These are phyloP conservation scores for Takifugu flavidus DNA, from an alignment of 2,113 vertebrate species.

Conservation along the genomic window DNA sequence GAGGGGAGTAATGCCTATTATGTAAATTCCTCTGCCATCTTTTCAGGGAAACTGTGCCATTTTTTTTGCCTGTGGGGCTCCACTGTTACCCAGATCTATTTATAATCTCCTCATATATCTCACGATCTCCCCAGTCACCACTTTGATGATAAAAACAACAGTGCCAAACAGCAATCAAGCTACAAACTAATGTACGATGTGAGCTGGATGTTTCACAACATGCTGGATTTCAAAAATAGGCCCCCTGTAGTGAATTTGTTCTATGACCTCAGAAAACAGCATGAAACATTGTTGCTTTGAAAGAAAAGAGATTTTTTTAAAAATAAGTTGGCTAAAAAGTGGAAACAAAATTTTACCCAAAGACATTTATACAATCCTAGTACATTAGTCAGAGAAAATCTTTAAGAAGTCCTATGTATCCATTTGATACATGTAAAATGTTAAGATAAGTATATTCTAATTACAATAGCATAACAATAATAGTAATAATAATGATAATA, in stretches of 20 bases:
- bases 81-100: conserved; percentile 39
- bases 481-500: no score
- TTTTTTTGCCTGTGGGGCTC: conserved; percentile 39
- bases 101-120: conserved; percentile 35
- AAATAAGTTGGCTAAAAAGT: not conserved
- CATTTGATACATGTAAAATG: no score
- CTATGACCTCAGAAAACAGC: not conserved
- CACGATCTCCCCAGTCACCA: conserved; percentile 21
- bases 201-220: not conserved
- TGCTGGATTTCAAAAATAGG: not conserved
- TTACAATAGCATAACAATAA: no score
- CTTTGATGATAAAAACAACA: conserved; percentile 5
- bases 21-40: conserved; percentile 68
- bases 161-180: conserved; percentile 19
- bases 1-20: conserved; percentile 65
- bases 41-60: conserved; percentile 64
- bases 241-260: not conserved
- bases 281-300: not conserved
- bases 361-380: no score
- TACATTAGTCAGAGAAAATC: no score
- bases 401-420: no score
- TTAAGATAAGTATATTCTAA: no score
- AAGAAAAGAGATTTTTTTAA: no score
- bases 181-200: conserved; percentile 8
- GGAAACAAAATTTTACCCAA: not conserved